These are phyloP conservation scores for Gopherus flavomarginatus DNA, from an alignment of 2,113 vertebrate genomes.

Conservation along the genomic window DNA sequence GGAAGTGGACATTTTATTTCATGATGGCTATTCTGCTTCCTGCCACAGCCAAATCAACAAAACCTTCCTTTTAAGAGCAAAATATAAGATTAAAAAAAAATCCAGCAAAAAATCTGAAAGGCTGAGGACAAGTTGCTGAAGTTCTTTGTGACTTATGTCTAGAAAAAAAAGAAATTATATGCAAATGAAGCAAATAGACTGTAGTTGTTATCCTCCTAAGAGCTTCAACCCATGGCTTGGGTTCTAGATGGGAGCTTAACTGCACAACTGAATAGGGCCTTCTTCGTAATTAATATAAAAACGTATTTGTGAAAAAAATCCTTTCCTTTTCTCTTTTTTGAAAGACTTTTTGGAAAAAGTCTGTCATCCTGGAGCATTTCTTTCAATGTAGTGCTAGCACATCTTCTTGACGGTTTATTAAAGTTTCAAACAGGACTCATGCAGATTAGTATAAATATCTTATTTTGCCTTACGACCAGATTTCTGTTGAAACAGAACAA, in stretches of 20 bases:
- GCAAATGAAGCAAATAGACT: neutral
- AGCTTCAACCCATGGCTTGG: slow-evolving; percentile 14
- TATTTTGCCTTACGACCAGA: slow-evolving; percentile 67
- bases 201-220: neutral
- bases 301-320: slow-evolving; percentile 44
- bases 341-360: slow-evolving; percentile 34
- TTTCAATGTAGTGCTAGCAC: slow-evolving; percentile 60
- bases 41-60: neutral
- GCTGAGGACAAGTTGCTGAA: neutral
- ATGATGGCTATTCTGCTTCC: neutral
- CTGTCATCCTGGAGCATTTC: slow-evolving; percentile 46
- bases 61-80: neutral
- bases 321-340: neutral
- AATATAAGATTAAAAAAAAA: neutral
- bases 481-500: slow-evolving; percentile 68
- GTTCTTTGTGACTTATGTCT: neutral
- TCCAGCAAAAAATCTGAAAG: neutral
- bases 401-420: slow-evolving; percentile 72
- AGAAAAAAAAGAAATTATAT: neutral
- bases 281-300: slow-evolving; percentile 68
- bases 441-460: slow-evolving; percentile 71
- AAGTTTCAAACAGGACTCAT: slow-evolving; percentile 64
- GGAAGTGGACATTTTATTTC: neutral
- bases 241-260: slow-evolving; percentile 6
- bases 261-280: slow-evolving; percentile 14